Evolutionary conservation across 2,888 invertebrate species (phyloP).

Genomic region (Argynnis bischoffii): DNA sequence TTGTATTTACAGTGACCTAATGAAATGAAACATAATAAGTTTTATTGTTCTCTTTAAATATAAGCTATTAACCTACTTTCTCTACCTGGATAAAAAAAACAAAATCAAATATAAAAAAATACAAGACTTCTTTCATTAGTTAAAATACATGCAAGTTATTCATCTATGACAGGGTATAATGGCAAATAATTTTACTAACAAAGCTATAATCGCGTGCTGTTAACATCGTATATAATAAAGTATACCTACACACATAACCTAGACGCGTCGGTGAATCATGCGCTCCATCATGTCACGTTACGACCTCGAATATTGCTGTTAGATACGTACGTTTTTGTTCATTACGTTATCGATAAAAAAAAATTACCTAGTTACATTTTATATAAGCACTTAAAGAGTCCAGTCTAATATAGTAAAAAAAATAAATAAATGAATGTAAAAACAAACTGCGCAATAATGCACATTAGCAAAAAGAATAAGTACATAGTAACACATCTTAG

Average conservation of each 20-base stretch:
- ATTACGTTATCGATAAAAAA: constrained; percentile 49
- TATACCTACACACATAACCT: constrained; percentile 48
- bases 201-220: constrained; percentile 14
- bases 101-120: background rate
- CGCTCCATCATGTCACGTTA: constrained; percentile 68
- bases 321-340: constrained; percentile 46
- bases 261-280: constrained; percentile 70
- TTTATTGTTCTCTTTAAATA: too few relatives aligned
- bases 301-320: constrained; percentile 66
- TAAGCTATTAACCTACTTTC: too few relatives aligned
- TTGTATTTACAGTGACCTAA: too few relatives aligned
- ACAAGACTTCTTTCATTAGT: too few relatives aligned
- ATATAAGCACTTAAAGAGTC: background rate
- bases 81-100: too few relatives aligned
- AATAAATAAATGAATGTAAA: too few relatives aligned
- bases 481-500: too few relatives aligned
- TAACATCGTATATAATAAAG: constrained; percentile 25
- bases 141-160: background rate
- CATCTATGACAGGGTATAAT: constrained; percentile 7
- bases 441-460: too few relatives aligned
- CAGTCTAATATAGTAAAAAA: too few relatives aligned
- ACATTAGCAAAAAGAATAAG: too few relatives aligned
- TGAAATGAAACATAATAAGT: too few relatives aligned
- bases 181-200: constrained; percentile 10
- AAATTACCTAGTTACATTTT: background rate